phyloP scores from a whole-genome alignment of 2,797 vertebrate genomes.

The Typhlichthys subterraneus region DNA sequence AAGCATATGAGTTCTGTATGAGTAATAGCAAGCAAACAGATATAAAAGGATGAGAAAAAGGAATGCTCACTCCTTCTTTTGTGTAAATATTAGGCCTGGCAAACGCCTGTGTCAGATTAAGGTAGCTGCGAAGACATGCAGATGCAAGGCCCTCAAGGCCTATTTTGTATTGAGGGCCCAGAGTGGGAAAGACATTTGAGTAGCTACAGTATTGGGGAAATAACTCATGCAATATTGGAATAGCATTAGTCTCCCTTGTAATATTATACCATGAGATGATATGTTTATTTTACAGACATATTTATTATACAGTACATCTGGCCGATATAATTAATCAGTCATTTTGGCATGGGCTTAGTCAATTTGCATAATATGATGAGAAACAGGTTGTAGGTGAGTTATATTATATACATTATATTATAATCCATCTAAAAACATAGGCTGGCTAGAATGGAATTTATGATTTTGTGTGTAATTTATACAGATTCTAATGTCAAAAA shows the following conservation, averaged over 20 bases:
- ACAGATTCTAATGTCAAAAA: background rate
- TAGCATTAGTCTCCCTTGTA: slow-evolving; percentile 11
- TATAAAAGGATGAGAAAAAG: slow-evolving; percentile 55
- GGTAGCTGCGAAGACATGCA: slow-evolving; percentile 61
- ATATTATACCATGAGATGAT: slow-evolving; percentile 12
- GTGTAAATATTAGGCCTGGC: slow-evolving; percentile 44
- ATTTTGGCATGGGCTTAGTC: slow-evolving; percentile 1
- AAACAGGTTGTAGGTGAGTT: background rate
- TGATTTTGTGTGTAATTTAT: background rate
- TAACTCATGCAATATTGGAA: slow-evolving; percentile 47
- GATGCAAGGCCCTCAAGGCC: slow-evolving; percentile 51
- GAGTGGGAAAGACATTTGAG: slow-evolving; percentile 22
- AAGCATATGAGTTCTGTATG: slow-evolving; percentile 58
- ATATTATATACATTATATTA: background rate
- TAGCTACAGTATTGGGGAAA: slow-evolving; percentile 15
- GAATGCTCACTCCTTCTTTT: slow-evolving; percentile 48
- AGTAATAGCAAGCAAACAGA: slow-evolving; percentile 69
- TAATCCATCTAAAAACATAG: slow-evolving; percentile 1
- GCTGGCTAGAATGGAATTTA: background rate
- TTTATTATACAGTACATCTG: slow-evolving; percentile 12
- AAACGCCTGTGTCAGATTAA: slow-evolving; percentile 68
- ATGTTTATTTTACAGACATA: slow-evolving; percentile 14
- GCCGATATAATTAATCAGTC: too few species aligned
- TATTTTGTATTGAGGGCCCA: slow-evolving; percentile 60
- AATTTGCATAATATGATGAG: background rate